These are phyloP conservation scores for Dendrocopos noguchii DNA, from an alignment of 2,113 vertebrate genomes.

Conservation along the genomic window DNA sequence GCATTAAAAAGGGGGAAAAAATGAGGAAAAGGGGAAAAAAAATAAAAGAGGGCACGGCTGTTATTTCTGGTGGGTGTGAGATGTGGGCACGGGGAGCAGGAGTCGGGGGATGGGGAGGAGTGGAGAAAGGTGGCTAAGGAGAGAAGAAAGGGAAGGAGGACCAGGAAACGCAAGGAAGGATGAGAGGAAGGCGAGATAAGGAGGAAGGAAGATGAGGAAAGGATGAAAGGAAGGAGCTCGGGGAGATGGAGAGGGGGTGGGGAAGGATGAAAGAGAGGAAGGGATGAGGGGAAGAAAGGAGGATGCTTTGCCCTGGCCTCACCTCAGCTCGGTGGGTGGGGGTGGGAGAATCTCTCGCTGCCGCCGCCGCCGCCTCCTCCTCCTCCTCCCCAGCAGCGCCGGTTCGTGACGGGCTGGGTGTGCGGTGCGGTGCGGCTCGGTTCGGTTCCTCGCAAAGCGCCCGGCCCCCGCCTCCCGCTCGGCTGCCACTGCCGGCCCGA, in stretches of 20 bases:
- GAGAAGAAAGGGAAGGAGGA: constrained; percentile 59
- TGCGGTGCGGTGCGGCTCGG: background rate
- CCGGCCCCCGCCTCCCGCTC: background rate
- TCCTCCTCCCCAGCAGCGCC: constrained; percentile 30
- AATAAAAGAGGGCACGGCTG: background rate
- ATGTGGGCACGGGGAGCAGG: constrained; percentile 5
- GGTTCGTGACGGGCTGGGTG: background rate
- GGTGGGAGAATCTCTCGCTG: constrained; percentile 27
- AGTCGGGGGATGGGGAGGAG: constrained; percentile 49
- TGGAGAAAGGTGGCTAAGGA: constrained; percentile 49
- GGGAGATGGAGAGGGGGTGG: background rate
- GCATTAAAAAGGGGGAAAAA: background rate
- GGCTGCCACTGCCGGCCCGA: background rate
- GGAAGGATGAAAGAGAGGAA: constrained; percentile 11
- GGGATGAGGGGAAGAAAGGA: constrained; percentile 44
- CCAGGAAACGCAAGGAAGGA: constrained; percentile 28
- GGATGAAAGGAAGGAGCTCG: constrained; percentile 10
- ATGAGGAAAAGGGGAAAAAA: fast-evolving
- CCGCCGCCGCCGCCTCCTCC: constrained; percentile 25
- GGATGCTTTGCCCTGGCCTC: constrained; percentile 63
- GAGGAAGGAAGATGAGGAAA: background rate
- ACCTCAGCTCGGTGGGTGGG: constrained; percentile 61
- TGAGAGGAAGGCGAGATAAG: constrained; percentile 2
- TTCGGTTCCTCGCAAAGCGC: background rate
- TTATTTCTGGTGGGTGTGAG: background rate